phyloP scores from a whole-genome alignment of 2,797 vertebrate genomes.

The Morus bassanus region DNA sequence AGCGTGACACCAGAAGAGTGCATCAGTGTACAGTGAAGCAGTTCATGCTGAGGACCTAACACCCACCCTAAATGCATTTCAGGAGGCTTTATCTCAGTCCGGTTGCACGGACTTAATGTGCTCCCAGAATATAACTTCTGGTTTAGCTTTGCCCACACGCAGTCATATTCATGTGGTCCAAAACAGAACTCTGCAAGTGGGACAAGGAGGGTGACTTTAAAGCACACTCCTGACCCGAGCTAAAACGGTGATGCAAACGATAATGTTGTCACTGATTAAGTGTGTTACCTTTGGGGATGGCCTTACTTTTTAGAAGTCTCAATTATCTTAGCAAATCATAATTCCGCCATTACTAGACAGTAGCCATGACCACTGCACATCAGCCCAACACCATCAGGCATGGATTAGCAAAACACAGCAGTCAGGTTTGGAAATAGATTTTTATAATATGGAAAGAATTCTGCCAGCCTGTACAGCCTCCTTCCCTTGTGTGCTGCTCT shows the following conservation, averaged over 20 bases:
- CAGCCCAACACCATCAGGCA: neutral
- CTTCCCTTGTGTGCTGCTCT: neutral
- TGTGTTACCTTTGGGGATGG: neutral
- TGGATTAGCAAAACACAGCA: neutral
- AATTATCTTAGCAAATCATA: neutral
- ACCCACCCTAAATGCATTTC: neutral
- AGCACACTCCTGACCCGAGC: neutral
- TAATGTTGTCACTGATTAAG: neutral
- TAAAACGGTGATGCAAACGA: neutral
- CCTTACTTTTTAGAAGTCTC: neutral
- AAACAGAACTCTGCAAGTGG: neutral
- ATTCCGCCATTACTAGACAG: neutral
- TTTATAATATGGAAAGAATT: neutral
- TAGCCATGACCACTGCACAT: neutral
- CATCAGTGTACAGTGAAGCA: neutral
- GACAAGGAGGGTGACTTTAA: neutral
- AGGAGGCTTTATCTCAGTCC: neutral
- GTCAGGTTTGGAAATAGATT: neutral
- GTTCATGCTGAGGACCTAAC: neutral
- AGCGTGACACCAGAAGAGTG: neutral
- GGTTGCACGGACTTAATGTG: accelerated
- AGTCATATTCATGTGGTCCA: neutral
- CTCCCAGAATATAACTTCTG: neutral
- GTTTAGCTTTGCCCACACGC: neutral
- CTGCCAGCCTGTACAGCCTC: neutral